These are phyloP conservation scores for Drosophila subobscura DNA, from an alignment of 1,140 invertebrate species.

Conservation along the genomic window DNA sequence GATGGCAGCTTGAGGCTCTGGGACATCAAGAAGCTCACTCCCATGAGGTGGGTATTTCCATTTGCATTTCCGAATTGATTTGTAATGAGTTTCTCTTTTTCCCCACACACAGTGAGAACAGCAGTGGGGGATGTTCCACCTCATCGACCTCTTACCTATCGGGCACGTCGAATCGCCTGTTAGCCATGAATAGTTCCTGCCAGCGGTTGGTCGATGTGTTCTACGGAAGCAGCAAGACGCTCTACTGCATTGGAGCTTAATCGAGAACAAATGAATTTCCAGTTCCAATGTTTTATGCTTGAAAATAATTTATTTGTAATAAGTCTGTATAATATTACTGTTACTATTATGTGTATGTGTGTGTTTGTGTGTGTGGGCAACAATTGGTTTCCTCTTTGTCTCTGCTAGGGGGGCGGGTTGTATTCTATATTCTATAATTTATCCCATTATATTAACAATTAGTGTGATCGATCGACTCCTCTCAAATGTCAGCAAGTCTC, in stretches of 20 bases:
- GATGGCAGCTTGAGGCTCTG: constrained; percentile 90
- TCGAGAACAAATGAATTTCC: constrained; percentile 18
- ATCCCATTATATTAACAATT: constrained; percentile 30
- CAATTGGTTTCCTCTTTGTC: constrained; percentile 44
- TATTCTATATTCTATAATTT: constrained; percentile 20
- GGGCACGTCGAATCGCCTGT: constrained; percentile 70
- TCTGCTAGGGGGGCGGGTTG: background rate
- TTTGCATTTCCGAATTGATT: background rate
- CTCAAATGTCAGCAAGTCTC: constrained; percentile 5
- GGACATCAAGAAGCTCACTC: constrained; percentile 84
- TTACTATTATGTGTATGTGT: constrained; percentile 61
- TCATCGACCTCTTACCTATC: constrained; percentile 70
- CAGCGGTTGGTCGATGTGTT: constrained; percentile 79
- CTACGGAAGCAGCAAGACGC: constrained; percentile 70
- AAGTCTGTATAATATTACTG: constrained; percentile 81
- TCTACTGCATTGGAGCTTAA: constrained; percentile 78
- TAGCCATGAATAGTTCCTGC: constrained; percentile 78
- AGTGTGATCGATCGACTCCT: background rate
- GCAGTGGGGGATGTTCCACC: constrained; percentile 36
- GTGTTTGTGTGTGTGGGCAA: constrained; percentile 50
- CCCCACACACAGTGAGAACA: constrained; percentile 41
- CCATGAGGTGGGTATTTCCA: constrained; percentile 55
- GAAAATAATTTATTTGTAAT: constrained; percentile 81
- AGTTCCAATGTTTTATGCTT: constrained; percentile 55
- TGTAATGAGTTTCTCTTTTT: background rate